Conservation (phyloP, 2,113 vertebrate species). For the Guaruba guarouba region DNA sequence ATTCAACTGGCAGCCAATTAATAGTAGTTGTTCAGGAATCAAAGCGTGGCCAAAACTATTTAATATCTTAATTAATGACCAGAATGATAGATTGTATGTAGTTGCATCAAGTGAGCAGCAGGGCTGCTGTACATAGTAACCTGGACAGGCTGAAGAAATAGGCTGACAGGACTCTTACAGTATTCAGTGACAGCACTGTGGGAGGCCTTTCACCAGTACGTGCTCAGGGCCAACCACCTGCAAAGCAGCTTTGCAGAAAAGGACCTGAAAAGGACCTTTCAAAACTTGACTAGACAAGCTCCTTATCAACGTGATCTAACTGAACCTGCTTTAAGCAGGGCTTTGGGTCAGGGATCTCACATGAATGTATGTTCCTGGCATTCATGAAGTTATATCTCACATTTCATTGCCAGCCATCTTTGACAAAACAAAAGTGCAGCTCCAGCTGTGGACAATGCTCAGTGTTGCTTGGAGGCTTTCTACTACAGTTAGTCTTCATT, state of each 20-base stretch:
- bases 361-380: neutral
- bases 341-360: neutral
- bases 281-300: neutral
- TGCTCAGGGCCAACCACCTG: fast-evolving
- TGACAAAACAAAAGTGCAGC: neutral
- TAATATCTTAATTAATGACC: neutral
- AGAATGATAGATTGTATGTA: neutral
- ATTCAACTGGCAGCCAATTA: neutral
- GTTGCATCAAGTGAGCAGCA: fast-evolving
- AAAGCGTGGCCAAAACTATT: neutral
- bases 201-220: neutral
- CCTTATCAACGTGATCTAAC: neutral
- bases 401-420: neutral
- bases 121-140: neutral
- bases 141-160: neutral
- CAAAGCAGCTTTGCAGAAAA: neutral
- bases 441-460: neutral
- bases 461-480: neutral
- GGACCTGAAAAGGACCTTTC: neutral
- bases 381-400: neutral
- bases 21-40: neutral
- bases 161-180: neutral
- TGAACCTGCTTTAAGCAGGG: neutral
- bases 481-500: neutral
- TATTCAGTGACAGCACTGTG: fast-evolving